phyloP scores from a whole-genome alignment of 2,797 vertebrate species.

The Emys orbicularis region DNA sequence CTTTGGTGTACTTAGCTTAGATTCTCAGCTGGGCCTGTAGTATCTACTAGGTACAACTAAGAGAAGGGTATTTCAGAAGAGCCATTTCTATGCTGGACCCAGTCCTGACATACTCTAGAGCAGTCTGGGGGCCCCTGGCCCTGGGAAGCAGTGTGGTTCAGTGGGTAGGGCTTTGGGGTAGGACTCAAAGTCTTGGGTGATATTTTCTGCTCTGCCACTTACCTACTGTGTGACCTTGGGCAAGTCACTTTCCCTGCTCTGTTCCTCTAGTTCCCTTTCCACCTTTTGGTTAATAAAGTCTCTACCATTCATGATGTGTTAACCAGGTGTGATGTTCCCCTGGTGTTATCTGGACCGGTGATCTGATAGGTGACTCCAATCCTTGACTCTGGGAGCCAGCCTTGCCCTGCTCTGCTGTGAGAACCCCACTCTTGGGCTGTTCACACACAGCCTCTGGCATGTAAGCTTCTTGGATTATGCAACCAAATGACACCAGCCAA shows the following conservation, averaged over 20 bases:
- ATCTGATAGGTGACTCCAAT: too few species aligned
- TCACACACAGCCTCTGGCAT: too few species aligned
- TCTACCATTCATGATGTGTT: neutral
- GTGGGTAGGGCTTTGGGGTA: neutral
- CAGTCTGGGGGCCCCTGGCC: fast-evolving
- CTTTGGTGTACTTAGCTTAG: neutral
- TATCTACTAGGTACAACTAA: neutral
- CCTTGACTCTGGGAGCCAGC: too few species aligned
- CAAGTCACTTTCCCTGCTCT: neutral
- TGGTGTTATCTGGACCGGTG: too few species aligned
- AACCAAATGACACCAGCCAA: too few species aligned
- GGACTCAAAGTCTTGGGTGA: neutral
- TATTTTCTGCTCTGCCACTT: neutral
- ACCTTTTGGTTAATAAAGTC: neutral
- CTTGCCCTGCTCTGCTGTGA: too few species aligned
- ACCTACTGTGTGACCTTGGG: neutral
- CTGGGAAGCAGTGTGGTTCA: neutral
- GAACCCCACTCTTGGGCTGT: too few species aligned
- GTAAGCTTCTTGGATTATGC: too few species aligned
- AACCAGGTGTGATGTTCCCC: neutral
- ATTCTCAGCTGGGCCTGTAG: neutral
- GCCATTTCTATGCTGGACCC: neutral
- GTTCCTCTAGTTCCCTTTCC: neutral
- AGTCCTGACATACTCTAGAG: slow-evolving; percentile 29
- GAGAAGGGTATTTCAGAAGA: slow-evolving; percentile 9